Evolutionary conservation across 1,140 invertebrate genomes (phyloP).

Genomic region (Brachionus koreanus): DNA sequence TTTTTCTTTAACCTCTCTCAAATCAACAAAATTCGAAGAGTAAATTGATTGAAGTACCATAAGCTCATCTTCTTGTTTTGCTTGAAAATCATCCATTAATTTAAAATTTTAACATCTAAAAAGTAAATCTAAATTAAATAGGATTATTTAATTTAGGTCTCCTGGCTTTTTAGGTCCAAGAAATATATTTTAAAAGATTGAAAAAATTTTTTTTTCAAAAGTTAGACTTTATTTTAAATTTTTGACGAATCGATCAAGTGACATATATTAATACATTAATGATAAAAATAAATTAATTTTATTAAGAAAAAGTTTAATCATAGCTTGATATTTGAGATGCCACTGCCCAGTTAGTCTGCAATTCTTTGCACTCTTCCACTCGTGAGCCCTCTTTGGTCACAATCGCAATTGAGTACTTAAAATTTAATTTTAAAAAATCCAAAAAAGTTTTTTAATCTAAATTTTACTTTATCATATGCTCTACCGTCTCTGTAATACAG

Average conservation of each 20-base stretch:
- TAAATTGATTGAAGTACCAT: conserved; percentile 67
- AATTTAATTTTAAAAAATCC: background rate
- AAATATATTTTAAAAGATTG: background rate
- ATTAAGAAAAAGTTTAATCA: background rate
- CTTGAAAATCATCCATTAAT: conserved; percentile 55
- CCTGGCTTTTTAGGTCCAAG: conserved; percentile 32
- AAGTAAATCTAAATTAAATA: background rate
- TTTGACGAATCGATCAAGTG: background rate
- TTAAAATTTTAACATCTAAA: conserved; percentile 44
- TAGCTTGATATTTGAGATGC: conserved; percentile 32
- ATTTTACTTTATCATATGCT: conserved; percentile 59
- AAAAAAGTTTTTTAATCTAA: no score
- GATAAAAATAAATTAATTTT: conserved; percentile 33
- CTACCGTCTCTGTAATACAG: conserved; percentile 87
- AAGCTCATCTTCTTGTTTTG: conserved; percentile 69
- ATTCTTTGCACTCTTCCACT: conserved; percentile 25
- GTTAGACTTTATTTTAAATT: conserved; percentile 20
- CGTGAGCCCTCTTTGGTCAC: conserved; percentile 30
- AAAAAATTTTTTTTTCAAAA: background rate
- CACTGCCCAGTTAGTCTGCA: conserved; percentile 31
- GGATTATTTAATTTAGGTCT: background rate
- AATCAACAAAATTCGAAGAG: conserved; percentile 54
- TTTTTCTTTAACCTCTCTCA: conserved; percentile 47
- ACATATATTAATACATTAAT: background rate
- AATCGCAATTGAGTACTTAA: conserved; percentile 26